These are phyloP conservation scores for Coregonus suidteri DNA, from an alignment of 2,797 vertebrate genomes.

Conservation along the genomic window DNA sequence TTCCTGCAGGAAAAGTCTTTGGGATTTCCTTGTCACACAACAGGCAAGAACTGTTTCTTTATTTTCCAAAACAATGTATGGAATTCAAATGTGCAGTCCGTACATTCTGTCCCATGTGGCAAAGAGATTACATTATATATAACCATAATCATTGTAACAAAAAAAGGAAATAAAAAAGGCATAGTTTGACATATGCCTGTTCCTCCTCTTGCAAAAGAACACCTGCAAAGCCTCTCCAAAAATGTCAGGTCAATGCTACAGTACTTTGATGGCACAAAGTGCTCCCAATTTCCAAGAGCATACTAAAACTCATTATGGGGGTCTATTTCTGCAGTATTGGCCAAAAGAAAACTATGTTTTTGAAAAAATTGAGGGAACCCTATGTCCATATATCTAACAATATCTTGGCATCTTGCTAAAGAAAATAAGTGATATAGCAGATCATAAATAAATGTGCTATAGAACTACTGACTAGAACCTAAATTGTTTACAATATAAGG, in stretches of 20 bases:
- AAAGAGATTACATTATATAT: too few relatives aligned
- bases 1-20: neutral
- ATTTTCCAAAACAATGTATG: neutral
- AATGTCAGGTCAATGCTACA: neutral
- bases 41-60: neutral
- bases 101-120: too few relatives aligned
- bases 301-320: neutral
- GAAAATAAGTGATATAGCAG: neutral
- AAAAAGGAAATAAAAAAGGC: too few relatives aligned
- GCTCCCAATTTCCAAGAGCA: neutral
- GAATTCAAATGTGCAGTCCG: too few relatives aligned
- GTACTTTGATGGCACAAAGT: slow-evolving; percentile 10
- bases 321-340: neutral
- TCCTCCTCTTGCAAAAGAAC: too few relatives aligned
- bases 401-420: neutral
- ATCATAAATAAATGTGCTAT: neutral
- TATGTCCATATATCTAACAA: neutral
- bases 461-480: neutral
- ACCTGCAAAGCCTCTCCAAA: too few relatives aligned
- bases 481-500: neutral
- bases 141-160: too few relatives aligned
- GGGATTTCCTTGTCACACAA: neutral
- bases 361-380: neutral
- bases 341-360: neutral
- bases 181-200: too few relatives aligned